These are phyloP conservation scores for Oscheius myriophilus DNA, from an alignment of 2,888 invertebrate genomes.

Conservation along the genomic window DNA sequence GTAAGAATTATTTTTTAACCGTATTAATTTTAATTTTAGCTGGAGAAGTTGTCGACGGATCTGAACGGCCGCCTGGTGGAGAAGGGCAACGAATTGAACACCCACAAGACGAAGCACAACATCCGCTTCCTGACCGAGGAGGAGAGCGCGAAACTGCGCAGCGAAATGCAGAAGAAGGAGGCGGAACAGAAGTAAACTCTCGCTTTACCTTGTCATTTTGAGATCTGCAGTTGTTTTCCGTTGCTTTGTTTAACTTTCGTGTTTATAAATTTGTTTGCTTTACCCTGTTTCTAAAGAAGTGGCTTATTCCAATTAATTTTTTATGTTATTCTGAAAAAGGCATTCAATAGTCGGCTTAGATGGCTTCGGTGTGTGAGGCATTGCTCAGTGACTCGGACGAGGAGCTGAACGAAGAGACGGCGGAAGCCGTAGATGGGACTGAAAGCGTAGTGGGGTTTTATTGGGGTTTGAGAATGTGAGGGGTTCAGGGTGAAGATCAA, in stretches of 20 bases:
- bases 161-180: conserved; percentile 39
- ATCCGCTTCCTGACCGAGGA: conserved; percentile 60
- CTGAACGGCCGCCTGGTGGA: conserved; percentile 58
- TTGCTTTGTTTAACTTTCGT: not conserved
- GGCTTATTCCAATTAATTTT: not conserved
- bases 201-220: conserved; percentile 5
- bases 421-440: conserved; percentile 19
- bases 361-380: conserved; percentile 13
- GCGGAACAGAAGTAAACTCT: conserved; percentile 2
- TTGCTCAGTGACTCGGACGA: conserved; percentile 32
- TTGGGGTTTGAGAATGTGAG: not conserved
- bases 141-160: conserved; percentile 50
- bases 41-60: conserved; percentile 39
- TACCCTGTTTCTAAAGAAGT: not conserved
- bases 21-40: conserved; percentile 35
- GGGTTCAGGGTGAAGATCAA: conserved; percentile 3
- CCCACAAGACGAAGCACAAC: conserved; percentile 60
- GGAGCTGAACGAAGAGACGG: conserved; percentile 38
- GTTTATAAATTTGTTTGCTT: conserved; percentile 16
- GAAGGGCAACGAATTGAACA: conserved; percentile 61
- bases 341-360: too few species aligned
- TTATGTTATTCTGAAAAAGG: not conserved
- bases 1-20: conserved; percentile 27
- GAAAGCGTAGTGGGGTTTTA: not conserved
- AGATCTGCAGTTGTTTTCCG: conserved; percentile 19